Conservation (phyloP, 1,140 invertebrate genomes). For the Schmidtea mediterranea region DNA sequence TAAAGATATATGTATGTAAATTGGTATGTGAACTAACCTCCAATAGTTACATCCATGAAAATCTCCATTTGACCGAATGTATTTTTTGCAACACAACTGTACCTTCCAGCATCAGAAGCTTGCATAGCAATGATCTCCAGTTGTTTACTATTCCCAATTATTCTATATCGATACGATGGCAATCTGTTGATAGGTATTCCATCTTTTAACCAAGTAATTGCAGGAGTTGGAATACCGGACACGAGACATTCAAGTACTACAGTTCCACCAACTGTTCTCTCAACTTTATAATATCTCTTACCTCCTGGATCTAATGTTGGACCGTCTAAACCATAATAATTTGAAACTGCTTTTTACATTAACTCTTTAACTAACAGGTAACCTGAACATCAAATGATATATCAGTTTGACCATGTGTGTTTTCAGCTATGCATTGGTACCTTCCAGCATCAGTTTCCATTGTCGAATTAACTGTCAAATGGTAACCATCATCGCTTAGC, state of each 20-base stretch:
- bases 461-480: background rate
- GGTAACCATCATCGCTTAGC: background rate
- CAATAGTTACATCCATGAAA: background rate
- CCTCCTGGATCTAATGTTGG: background rate
- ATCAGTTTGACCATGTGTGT: background rate
- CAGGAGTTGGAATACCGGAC: slow-evolving; percentile 20
- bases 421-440: background rate
- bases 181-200: slow-evolving; percentile 9
- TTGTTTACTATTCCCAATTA: slow-evolving; percentile 6
- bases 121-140: slow-evolving; percentile 10
- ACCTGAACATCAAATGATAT: background rate
- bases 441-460: background rate
- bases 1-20: too few relatives aligned
- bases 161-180: background rate
- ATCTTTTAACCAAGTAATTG: slow-evolving; percentile 20
- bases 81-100: slow-evolving; percentile 23
- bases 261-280: background rate
- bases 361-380: background rate
- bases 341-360: background rate
- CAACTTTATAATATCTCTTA: background rate
- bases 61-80: slow-evolving; percentile 13
- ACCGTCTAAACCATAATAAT: too few relatives aligned
- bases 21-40: too few relatives aligned
- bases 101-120: slow-evolving; percentile 21
- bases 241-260: slow-evolving; percentile 22